phyloP scores from a whole-genome alignment of 2,113 vertebrate species.

The Phrynosoma platyrhinos region DNA sequence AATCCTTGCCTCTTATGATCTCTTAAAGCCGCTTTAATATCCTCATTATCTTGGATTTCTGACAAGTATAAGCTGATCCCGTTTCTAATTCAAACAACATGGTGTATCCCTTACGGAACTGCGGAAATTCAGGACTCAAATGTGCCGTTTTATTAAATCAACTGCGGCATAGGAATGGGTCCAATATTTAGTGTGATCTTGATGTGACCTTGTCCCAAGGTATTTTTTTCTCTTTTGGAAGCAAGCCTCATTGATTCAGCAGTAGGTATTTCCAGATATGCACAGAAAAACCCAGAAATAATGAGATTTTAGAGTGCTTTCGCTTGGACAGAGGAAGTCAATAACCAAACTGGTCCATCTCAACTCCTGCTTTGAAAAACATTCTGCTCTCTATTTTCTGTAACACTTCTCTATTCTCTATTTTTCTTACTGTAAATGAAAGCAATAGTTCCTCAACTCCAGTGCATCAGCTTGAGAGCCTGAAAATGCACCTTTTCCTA shows the following conservation, averaged over 20 bases:
- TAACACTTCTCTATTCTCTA: background rate
- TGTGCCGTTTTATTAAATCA: background rate
- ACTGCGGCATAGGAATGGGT: no score
- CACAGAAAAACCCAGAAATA: no score
- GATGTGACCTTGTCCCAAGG: no score
- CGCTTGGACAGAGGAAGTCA: background rate
- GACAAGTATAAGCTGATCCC: background rate
- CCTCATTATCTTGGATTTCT: fast-evolving
- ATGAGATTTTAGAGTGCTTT: no score
- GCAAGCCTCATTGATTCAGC: background rate
- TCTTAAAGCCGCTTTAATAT: slow-evolving; percentile 21
- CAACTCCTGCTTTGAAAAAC: background rate
- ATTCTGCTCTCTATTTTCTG: no score
- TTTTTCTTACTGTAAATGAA: background rate
- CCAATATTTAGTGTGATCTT: no score
- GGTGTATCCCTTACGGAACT: fast-evolving
- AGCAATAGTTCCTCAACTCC: background rate
- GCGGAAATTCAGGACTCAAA: fast-evolving
- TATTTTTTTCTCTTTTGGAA: no score
- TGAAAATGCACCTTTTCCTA: no score
- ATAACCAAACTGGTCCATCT: background rate
- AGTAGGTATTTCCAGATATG: background rate
- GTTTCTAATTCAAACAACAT: background rate
- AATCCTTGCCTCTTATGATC: background rate
- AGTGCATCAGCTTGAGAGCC: no score